These are phyloP conservation scores for Branchellion lobata DNA, from an alignment of 2,888 invertebrate species.

Conservation along the genomic window DNA sequence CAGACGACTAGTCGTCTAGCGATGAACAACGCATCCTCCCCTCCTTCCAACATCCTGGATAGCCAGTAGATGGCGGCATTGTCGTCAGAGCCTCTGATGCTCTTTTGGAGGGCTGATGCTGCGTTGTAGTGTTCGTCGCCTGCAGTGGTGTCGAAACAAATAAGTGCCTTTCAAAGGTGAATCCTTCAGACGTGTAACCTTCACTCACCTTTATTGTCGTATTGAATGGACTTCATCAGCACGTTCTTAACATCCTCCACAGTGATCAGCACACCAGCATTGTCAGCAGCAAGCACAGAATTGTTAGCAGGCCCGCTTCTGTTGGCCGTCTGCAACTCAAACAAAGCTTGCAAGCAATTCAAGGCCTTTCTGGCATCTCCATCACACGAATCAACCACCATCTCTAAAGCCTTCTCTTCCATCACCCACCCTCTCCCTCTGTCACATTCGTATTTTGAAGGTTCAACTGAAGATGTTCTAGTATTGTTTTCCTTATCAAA, in stretches of 20 bases:
- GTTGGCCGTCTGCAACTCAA: constrained; percentile 64
- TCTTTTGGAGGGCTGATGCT: constrained; percentile 80
- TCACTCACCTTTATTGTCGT: constrained; percentile 69
- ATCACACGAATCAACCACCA: constrained; percentile 76
- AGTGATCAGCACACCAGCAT: constrained; percentile 63
- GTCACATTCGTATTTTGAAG: constrained; percentile 56
- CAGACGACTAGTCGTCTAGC: constrained; percentile 74
- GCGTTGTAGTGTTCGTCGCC: constrained; percentile 81
- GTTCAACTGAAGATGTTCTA: constrained; percentile 65
- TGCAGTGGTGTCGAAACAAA: constrained; percentile 39
- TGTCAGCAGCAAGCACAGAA: neutral
- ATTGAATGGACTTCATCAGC: constrained; percentile 73
- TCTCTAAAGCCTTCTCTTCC: constrained; percentile 69
- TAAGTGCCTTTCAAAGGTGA: too few relatives aligned
- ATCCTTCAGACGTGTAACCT: neutral
- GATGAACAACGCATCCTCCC: constrained; percentile 78
- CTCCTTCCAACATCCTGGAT: constrained; percentile 75
- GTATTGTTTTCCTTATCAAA: neutral
- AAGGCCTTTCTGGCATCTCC: constrained; percentile 80
- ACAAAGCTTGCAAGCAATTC: constrained; percentile 73
- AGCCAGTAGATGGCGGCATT: constrained; percentile 82
- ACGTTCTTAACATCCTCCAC: constrained; percentile 73
- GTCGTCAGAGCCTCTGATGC: constrained; percentile 76
- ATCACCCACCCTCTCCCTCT: constrained; percentile 49
- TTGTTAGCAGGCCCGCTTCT: neutral